Conservation (phyloP, 2,113 vertebrate species). For the Hypocryptadius cinnamomeus region DNA sequence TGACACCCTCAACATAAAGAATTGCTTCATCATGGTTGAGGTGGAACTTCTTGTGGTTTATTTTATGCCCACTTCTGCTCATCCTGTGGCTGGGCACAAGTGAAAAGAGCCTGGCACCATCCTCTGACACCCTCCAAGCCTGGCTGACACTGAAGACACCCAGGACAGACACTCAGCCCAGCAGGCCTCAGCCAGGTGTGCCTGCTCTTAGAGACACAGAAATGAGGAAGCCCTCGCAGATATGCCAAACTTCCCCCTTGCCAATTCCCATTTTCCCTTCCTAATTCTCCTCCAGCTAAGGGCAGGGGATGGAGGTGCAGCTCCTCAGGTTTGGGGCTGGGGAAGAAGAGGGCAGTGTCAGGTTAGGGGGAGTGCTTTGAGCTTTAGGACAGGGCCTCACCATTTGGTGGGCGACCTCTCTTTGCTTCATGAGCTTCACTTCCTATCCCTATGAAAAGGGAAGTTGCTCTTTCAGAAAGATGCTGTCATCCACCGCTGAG, state of each 20-base stretch:
- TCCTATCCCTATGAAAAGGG: slow-evolving; percentile 29
- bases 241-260: not conserved
- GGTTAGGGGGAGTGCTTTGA: not conserved
- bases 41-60: not conserved
- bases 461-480: slow-evolving; percentile 36
- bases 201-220: not conserved
- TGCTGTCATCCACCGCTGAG: not conserved
- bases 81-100: not conserved
- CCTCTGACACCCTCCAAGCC: not conserved
- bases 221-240: not conserved
- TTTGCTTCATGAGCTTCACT: not conserved
- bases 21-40: not conserved
- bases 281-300: not conserved
- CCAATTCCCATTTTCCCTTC: not conserved
- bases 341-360: not conserved
- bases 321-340: not conserved
- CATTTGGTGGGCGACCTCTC: not conserved
- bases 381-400: not conserved
- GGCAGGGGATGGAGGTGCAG: not conserved
- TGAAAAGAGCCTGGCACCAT: not conserved
- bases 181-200: not conserved
- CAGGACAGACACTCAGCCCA: not conserved
- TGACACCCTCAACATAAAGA: not conserved
- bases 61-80: not conserved
- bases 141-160: not conserved